phyloP scores from a whole-genome alignment of 2,113 vertebrate genomes.

The Symphodus melops region DNA sequence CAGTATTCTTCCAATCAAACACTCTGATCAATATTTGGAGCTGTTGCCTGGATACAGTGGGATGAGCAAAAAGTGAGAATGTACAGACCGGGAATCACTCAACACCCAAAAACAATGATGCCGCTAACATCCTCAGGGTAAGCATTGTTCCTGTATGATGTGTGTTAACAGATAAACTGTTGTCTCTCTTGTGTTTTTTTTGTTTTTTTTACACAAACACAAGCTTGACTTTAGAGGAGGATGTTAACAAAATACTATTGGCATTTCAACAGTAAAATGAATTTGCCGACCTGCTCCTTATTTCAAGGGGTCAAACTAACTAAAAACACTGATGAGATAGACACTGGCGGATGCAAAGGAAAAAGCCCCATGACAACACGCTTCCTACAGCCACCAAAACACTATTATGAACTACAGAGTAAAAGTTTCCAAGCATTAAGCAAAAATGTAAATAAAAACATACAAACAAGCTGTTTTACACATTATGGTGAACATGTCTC shows the following conservation, averaged over 20 bases:
- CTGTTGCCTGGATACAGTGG: slow-evolving; percentile 63
- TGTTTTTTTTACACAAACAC: no score
- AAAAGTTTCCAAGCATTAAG: not conserved
- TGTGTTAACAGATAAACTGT: not conserved
- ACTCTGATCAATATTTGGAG: slow-evolving; percentile 67
- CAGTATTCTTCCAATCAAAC: slow-evolving; percentile 58
- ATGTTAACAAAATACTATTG: slow-evolving; percentile 17
- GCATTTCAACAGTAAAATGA: not conserved
- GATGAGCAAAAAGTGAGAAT: slow-evolving; percentile 27
- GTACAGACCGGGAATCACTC: slow-evolving; percentile 41
- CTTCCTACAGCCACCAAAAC: not conserved
- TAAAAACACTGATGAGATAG: slow-evolving; percentile 12
- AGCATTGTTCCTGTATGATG: not conserved
- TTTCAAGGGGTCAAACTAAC: slow-evolving; percentile 23
- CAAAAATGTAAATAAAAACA: not conserved
- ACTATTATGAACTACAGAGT: not conserved
- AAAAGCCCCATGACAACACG: not conserved
- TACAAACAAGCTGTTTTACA: not conserved
- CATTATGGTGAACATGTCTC: no score
- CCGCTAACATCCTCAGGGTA: not conserved
- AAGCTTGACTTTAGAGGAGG: no score
- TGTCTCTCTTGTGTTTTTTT: no score
- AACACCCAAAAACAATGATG: not conserved
- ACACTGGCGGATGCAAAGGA: not conserved
- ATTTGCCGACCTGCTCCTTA: not conserved